Percentiles rank a stretch among this genome's conserved stretches.
Evolutionary conservation across 2,797 vertebrate species (phyloP).

Genomic region (Echeneis naucrates): DNA sequence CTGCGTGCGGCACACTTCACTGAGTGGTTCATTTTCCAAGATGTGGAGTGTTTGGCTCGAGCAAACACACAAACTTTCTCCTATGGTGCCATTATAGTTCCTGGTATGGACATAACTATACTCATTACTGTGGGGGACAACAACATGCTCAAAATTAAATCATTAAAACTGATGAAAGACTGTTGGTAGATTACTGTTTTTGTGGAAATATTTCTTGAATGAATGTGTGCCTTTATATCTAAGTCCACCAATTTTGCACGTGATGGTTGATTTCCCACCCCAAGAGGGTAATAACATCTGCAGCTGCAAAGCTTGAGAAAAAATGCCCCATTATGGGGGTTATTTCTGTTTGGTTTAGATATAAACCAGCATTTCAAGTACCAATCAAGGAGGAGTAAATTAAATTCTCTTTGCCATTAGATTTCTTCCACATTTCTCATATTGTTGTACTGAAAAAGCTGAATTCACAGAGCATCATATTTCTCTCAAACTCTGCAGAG

Average conservation of each 20-base stretch:
- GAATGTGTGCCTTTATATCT: not conserved
- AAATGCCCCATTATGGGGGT: not conserved
- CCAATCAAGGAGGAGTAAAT: not conserved
- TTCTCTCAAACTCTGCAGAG: not conserved
- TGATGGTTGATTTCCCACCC: not conserved
- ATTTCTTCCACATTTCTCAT: not conserved
- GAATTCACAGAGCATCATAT: constrained; percentile 19
- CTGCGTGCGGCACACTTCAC: constrained; percentile 26
- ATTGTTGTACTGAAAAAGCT: not conserved
- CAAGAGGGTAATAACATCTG: not conserved
- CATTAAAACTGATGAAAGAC: not conserved
- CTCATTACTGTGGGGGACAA: not conserved
- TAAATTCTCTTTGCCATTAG: not conserved
- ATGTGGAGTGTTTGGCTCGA: constrained; percentile 16
- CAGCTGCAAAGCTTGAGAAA: not conserved
- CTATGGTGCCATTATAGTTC: constrained; percentile 12
- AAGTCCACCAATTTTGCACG: not conserved
- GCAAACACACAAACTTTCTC: constrained; percentile 27
- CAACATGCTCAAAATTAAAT: not conserved
- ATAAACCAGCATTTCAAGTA: not conserved
- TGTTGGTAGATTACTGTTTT: not conserved
- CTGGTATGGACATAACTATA: constrained; percentile 3
- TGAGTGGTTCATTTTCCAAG: constrained; percentile 17
- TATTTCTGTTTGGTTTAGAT: not conserved
- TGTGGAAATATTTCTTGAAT: not conserved